A percentile compares a stretch with the other conserved stretches of the same genome.
phyloP scores from a whole-genome alignment of 2,113 vertebrate species.

The Lepus timidus region DNA sequence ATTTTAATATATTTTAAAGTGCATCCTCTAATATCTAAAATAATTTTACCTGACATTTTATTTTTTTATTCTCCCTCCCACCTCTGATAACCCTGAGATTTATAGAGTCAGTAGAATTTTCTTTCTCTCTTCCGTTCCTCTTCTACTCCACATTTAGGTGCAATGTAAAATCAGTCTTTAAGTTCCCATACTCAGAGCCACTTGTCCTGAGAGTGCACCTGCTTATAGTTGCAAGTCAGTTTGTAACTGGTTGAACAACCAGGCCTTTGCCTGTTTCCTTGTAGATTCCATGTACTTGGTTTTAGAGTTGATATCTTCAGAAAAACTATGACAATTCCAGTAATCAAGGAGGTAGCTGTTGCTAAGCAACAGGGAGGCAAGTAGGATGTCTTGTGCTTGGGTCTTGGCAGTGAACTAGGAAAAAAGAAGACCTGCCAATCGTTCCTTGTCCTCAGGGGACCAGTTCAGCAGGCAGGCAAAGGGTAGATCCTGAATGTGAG shows the following conservation, averaged over 20 bases:
- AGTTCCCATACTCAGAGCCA: not conserved
- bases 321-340: constrained; percentile 50
- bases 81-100: not conserved
- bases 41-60: not conserved
- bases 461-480: not conserved
- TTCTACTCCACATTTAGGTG: not conserved
- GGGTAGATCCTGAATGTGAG: not conserved
- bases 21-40: constrained; percentile 21
- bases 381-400: constrained; percentile 61
- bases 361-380: constrained; percentile 70
- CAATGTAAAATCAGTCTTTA: not conserved
- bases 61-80: not conserved
- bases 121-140: not conserved
- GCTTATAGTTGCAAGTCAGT: not conserved
- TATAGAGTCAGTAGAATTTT: constrained; percentile 27
- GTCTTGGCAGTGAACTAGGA: constrained; percentile 53
- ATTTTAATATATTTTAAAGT: constrained; percentile 13
- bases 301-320: constrained; percentile 55
- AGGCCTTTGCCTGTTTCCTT: constrained; percentile 1
- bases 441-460: constrained; percentile 34
- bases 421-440: constrained; percentile 62
- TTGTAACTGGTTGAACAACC: not conserved
- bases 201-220: not conserved
- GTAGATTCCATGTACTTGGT: not conserved
- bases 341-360: constrained; percentile 75